Evolutionary conservation across 2,888 invertebrate species (phyloP), one percentile per base, ranked within the genome.

Genomic region (Zelleria hepariella): DNA sequence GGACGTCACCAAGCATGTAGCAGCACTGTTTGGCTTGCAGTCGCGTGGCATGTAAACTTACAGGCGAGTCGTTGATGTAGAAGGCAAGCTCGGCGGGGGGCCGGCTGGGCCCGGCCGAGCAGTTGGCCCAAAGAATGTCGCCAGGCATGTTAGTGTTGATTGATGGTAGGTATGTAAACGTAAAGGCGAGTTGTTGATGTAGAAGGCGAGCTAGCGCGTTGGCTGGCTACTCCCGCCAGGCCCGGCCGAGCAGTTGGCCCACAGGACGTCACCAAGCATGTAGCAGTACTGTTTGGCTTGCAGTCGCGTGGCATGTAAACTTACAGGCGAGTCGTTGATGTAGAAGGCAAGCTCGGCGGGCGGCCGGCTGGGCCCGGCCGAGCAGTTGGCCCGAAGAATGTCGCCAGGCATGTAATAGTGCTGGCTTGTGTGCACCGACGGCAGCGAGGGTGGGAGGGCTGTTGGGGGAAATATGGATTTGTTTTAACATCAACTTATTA

Each of bases 371-470:
- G 92, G 92, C 10, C 92, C 91, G 15, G 93, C 91, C 10, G 93
- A 91, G 78, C 94, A 94, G 85, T 94, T 94, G 62, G 94, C 94
- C 65, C 89, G 83, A 65, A 94, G 85, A 56, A 90, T 87, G 68
- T 94, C 94, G 20, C 94, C 94, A 0, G 92, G 91, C 70, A 92
- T 92, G 80, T 94, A 92, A 67, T 93, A 92, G 65, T 92, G 91
- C 65, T 92, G 91, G 68, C 92, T 92, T 10, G 93, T 92, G 69
- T 90, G 89, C 70, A 94, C 92, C 64, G 88, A 84, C 49, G 94
- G 94, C 55, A 91, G 89, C 58, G 90, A 86, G 61, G 91, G 90
- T 21, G 94, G 94, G 10, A 86, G 72, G 8, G 85, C 88, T 88
- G 73, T 10, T 52, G 55, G 59, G 7, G 53, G 55, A 51, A 61